Evolutionary conservation across 2,888 invertebrate genomes (phyloP).

Genomic region (Idaea straminata): DNA sequence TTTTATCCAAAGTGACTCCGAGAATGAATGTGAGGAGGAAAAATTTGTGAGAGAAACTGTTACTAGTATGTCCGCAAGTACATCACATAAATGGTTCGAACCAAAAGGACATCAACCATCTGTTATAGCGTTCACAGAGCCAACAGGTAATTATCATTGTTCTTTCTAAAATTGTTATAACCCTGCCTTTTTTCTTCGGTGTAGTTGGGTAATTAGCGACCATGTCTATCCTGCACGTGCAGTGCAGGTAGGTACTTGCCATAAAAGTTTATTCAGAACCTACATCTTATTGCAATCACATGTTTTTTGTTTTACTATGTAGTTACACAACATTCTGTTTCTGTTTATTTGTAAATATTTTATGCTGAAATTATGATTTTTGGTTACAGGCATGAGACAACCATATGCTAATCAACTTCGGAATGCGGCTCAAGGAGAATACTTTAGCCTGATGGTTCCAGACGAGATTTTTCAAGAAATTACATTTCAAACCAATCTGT

Average conservation of each 20-base stretch:
- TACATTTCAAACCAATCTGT: constrained; percentile 21
- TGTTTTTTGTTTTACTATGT: constrained; percentile 10
- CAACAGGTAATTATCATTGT: constrained; percentile 14
- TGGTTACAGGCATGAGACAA: constrained; percentile 13
- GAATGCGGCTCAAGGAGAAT: constrained; percentile 11
- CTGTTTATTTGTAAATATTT: constrained; percentile 6
- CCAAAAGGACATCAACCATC: constrained; percentile 13
- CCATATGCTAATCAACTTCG: constrained; percentile 6
- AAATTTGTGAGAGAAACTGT: constrained; percentile 7
- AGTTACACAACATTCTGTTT: no score
- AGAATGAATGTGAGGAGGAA: constrained; percentile 12
- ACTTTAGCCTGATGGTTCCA: constrained; percentile 17
- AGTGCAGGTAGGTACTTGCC: no score
- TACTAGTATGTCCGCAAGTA: background rate
- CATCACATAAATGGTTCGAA: constrained; percentile 11
- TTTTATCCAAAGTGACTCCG: constrained; percentile 13
- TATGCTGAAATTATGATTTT: constrained; percentile 2
- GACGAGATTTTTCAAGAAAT: constrained; percentile 17
- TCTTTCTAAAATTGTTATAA: no score
- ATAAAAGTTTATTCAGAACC: no score
- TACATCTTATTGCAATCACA: no score
- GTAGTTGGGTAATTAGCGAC: no score
- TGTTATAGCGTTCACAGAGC: constrained; percentile 12
- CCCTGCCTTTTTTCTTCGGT: no score
- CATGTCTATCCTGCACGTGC: no score